Conservation (phyloP, 2,113 vertebrate genomes). For the Sula dactylatra region DNA sequence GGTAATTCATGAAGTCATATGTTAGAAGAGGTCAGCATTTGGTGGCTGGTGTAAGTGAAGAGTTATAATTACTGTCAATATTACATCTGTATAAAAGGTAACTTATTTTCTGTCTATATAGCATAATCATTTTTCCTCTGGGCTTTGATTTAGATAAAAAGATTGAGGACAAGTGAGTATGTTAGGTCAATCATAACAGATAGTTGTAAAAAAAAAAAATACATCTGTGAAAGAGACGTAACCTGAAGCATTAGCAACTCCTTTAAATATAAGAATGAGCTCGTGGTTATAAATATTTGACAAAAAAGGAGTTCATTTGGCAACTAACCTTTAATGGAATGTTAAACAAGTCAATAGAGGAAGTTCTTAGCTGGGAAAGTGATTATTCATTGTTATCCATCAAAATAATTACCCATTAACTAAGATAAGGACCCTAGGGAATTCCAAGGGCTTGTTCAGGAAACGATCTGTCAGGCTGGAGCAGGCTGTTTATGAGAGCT, state of each 20-base stretch:
- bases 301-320: constrained; percentile 68
- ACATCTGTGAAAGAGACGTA: not conserved
- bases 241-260: constrained; percentile 23
- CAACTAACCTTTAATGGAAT: constrained; percentile 68
- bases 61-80: not conserved
- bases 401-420: constrained; percentile 75
- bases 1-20: not conserved
- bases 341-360: constrained; percentile 80
- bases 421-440: constrained; percentile 75
- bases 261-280: constrained; percentile 58
- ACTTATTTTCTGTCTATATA: not conserved
- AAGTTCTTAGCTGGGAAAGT: constrained; percentile 79
- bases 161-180: not conserved
- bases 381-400: constrained; percentile 76
- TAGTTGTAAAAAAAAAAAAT: not conserved
- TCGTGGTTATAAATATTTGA: constrained; percentile 54
- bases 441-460: constrained; percentile 76
- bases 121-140: not conserved
- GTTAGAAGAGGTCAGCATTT: not conserved
- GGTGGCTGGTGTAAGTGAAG: not conserved
- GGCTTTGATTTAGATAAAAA: not conserved
- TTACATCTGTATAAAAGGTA: not conserved
- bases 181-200: not conserved
- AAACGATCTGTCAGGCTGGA: constrained; percentile 70
- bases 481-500: constrained; percentile 40